phyloP scores from a whole-genome alignment of 2,797 vertebrate genomes.

The Luscinia luscinia region DNA sequence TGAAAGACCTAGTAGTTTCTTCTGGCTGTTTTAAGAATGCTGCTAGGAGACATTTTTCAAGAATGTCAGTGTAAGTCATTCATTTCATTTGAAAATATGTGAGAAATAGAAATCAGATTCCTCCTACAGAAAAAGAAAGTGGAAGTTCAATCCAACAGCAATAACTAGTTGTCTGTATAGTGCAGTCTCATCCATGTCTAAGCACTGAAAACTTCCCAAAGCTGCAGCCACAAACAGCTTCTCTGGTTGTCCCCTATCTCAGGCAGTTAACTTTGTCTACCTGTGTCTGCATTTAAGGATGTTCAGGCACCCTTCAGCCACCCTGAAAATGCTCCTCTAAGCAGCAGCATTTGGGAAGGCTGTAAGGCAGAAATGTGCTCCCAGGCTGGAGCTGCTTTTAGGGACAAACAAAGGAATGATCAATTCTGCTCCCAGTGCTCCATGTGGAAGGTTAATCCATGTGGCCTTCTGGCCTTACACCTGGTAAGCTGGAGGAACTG shows the following conservation, averaged over 20 bases:
- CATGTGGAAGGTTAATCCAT: neutral
- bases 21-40: neutral
- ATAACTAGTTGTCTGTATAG: neutral
- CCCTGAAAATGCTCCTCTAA: neutral
- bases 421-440: neutral
- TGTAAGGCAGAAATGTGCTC: neutral
- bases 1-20: neutral
- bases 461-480: neutral
- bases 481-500: neutral
- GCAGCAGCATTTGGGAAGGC: neutral
- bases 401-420: neutral
- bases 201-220: neutral
- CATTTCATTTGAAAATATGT: neutral
- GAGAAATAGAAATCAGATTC: neutral
- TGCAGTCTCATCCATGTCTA: neutral
- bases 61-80: neutral
- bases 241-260: fast-evolving
- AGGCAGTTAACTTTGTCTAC: neutral
- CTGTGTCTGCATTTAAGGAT: neutral
- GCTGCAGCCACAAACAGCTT: neutral
- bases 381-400: neutral
- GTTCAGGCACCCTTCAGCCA: neutral
- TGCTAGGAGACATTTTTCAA: neutral
- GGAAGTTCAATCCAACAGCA: neutral
- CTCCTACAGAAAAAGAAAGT: neutral